Percentiles rank a stretch among this genome's conserved stretches.
Evolutionary conservation across 1,140 invertebrate species (phyloP).

Genomic region (Cydia fagiglandana): DNA sequence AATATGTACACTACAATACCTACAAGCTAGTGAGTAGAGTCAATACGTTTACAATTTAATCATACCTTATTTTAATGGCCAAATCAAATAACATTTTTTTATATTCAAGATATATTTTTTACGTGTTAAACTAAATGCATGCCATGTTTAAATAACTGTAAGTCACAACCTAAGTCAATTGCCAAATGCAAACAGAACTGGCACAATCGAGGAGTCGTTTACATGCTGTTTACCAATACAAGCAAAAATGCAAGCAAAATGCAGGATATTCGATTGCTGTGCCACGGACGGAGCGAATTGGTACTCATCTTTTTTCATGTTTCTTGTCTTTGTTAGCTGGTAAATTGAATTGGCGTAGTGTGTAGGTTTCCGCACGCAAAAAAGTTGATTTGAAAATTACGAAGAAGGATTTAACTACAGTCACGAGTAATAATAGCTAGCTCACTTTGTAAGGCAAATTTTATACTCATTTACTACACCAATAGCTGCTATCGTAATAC

Average conservation of each 20-base stretch:
- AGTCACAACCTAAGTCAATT: conserved; percentile 14
- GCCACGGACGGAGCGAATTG: background rate
- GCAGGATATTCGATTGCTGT: conserved; percentile 27
- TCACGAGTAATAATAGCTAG: too few relatives aligned
- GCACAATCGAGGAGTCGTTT: conserved; percentile 17
- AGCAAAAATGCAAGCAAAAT: conserved; percentile 19
- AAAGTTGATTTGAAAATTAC: background rate
- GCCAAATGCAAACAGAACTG: conserved; percentile 29
- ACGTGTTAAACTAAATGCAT: background rate
- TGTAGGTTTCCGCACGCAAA: background rate
- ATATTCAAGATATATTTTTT: background rate
- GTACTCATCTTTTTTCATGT: conserved; percentile 7
- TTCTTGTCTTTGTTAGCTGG: conserved; percentile 21
- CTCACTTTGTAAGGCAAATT: too few relatives aligned
- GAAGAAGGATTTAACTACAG: too few relatives aligned
- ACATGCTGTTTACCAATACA: conserved; percentile 25
- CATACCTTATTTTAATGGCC: too few relatives aligned
- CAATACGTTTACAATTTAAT: too few relatives aligned
- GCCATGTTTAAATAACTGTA: background rate
- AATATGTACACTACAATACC: too few relatives aligned
- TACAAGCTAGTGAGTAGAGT: too few relatives aligned
- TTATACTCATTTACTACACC: too few relatives aligned
- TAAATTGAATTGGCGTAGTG: background rate
- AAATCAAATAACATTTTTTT: background rate
- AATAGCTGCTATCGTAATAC: too few relatives aligned